These are phyloP conservation scores for Galago senegalensis DNA, from an alignment of 2,797 vertebrate genomes.

Conservation along the genomic window DNA sequence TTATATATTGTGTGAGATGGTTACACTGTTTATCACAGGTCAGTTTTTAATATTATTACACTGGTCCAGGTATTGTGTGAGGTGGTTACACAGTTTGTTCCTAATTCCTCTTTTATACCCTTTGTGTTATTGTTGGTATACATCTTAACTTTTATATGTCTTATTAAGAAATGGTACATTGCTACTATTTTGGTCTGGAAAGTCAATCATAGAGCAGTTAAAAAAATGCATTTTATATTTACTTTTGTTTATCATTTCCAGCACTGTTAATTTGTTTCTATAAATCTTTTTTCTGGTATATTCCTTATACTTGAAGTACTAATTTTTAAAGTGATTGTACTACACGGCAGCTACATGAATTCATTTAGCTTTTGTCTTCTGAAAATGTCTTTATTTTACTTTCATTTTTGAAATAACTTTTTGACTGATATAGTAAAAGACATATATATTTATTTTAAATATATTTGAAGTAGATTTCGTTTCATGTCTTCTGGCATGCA, in stretches of 20 bases:
- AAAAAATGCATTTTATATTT: conserved; percentile 1
- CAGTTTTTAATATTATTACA: background rate
- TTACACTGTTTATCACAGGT: background rate
- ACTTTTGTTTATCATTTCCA: background rate
- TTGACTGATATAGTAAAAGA: background rate
- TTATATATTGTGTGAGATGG: background rate
- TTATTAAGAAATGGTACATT: background rate
- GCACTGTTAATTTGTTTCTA: background rate
- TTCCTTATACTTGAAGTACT: background rate
- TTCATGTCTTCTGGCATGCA: background rate
- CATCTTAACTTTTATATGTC: background rate
- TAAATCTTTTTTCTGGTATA: background rate
- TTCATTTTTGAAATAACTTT: background rate
- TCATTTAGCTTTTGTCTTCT: background rate
- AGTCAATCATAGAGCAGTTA: background rate
- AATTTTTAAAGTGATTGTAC: background rate
- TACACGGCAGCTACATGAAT: background rate
- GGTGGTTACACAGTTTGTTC: background rate
- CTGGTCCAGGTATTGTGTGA: background rate
- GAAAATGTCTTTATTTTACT: background rate
- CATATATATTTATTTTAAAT: background rate
- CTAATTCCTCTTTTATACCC: background rate
- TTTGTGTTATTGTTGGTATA: background rate
- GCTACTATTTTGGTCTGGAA: background rate
- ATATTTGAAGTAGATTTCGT: background rate